phyloP scores from a whole-genome alignment of 2,888 invertebrate species.

The Coleophora flavipennella region DNA sequence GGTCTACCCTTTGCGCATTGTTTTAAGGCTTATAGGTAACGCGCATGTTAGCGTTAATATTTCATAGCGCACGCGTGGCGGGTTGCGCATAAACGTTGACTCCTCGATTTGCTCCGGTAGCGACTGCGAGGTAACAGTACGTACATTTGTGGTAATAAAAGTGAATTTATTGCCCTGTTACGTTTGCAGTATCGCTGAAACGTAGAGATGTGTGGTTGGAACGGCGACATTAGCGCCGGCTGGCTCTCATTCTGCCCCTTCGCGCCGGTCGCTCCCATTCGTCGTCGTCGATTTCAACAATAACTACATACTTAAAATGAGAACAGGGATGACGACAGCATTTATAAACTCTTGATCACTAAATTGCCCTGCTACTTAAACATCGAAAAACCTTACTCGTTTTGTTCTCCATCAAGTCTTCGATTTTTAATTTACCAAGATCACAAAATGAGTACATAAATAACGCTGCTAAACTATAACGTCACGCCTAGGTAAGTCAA shows the following conservation, averaged over 20 bases:
- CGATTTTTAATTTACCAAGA: too few relatives aligned
- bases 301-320: too few relatives aligned
- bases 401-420: too few relatives aligned
- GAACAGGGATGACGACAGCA: too few relatives aligned
- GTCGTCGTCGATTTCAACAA: conserved; percentile 3
- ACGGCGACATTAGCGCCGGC: conserved; percentile 47
- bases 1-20: conserved; percentile 32
- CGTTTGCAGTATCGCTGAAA: conserved; percentile 67
- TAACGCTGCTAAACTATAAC: too few relatives aligned
- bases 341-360: too few relatives aligned
- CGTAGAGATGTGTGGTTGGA: conserved; percentile 53
- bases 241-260: conserved; percentile 21
- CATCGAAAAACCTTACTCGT: too few relatives aligned
- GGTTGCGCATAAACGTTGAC: conserved; percentile 42
- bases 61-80: conserved; percentile 47
- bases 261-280: conserved; percentile 15
- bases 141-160: conserved; percentile 65
- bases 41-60: conserved; percentile 47
- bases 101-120: conserved; percentile 57
- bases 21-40: conserved; percentile 31
- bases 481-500: too few relatives aligned
- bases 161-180: conserved; percentile 65
- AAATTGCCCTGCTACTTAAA: too few relatives aligned
- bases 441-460: too few relatives aligned
- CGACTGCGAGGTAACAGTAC: conserved; percentile 49